Conservation (phyloP, 2,888 invertebrate species). For the Notodonta dromedarius region DNA sequence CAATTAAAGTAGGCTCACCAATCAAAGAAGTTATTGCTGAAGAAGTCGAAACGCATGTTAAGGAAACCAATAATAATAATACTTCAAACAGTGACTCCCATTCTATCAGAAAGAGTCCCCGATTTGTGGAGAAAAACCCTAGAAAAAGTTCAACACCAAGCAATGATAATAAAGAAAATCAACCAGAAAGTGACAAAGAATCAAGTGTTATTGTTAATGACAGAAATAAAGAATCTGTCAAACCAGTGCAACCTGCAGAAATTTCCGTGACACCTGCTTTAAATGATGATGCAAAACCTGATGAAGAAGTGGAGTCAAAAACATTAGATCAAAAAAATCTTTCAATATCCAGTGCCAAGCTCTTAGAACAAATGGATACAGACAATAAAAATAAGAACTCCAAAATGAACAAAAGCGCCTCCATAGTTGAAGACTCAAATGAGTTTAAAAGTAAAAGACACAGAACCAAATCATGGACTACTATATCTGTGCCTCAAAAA, state of each 20-base stretch:
- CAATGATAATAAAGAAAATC: conserved; percentile 27
- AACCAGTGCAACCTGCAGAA: conserved; percentile 8
- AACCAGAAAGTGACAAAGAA: conserved; percentile 17
- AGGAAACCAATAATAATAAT: conserved; percentile 43
- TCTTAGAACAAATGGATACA: conserved; percentile 48
- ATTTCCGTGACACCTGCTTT: conserved; percentile 1
- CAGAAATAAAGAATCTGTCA: conserved; percentile 7
- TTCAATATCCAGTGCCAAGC: conserved; percentile 45
- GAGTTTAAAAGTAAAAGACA: conserved; percentile 51
- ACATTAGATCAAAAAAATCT: conserved; percentile 30
- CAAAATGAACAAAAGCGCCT: conserved; percentile 58
- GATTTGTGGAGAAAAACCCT: conserved; percentile 43
- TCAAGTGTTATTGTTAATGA: not conserved
- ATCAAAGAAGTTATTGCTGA: conserved; percentile 54
- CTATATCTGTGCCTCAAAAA: conserved; percentile 31
- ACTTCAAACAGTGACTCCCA: conserved; percentile 25
- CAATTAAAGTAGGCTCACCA: conserved; percentile 34
- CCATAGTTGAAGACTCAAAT: conserved; percentile 42
- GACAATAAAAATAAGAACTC: conserved; percentile 35
- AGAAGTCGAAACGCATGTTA: conserved; percentile 43
- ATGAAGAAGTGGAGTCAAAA: conserved; percentile 13
- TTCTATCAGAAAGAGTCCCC: conserved; percentile 46
- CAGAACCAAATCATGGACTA: conserved; percentile 68
- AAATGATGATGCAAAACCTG: conserved; percentile 5
- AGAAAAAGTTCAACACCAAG: conserved; percentile 32